phyloP scores from a whole-genome alignment of 2,888 invertebrate genomes.

The Periphyllus acericola region DNA sequence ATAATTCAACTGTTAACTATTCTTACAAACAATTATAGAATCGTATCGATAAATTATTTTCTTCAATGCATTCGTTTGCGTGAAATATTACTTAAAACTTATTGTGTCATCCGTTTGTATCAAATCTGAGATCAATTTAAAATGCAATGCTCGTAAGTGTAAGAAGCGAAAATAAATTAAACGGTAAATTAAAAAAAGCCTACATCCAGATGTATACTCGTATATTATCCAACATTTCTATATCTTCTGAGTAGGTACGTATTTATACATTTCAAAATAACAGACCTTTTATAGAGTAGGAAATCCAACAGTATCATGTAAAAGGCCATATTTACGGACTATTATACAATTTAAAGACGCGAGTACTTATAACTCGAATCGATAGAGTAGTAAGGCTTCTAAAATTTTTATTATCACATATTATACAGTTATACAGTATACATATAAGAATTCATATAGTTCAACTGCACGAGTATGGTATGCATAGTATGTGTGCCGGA shows the following conservation, averaged over 20 bases:
- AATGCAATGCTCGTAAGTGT: neutral
- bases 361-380: neutral
- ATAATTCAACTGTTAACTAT: too few relatives aligned
- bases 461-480: too few relatives aligned
- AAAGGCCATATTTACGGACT: constrained; percentile 17
- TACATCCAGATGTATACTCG: neutral
- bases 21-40: too few relatives aligned
- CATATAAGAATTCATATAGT: too few relatives aligned
- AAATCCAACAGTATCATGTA: constrained; percentile 10
- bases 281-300: neutral
- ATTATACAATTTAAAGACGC: constrained; percentile 17
- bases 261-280: neutral
- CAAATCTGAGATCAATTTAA: neutral
- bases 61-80: too few relatives aligned
- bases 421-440: too few relatives aligned
- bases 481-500: too few relatives aligned
- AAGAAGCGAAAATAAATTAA: neutral
- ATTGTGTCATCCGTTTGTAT: too few relatives aligned
- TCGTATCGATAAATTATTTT: too few relatives aligned
- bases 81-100: too few relatives aligned
- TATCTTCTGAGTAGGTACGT: neutral
- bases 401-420: neutral
- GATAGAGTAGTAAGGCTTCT: constrained; percentile 12
- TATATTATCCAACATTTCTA: neutral
- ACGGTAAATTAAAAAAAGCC: neutral